Base-by-base conservation (phyloP, 2,888 invertebrate genomes). In the Oegoconia quadripuncta region DNA sequence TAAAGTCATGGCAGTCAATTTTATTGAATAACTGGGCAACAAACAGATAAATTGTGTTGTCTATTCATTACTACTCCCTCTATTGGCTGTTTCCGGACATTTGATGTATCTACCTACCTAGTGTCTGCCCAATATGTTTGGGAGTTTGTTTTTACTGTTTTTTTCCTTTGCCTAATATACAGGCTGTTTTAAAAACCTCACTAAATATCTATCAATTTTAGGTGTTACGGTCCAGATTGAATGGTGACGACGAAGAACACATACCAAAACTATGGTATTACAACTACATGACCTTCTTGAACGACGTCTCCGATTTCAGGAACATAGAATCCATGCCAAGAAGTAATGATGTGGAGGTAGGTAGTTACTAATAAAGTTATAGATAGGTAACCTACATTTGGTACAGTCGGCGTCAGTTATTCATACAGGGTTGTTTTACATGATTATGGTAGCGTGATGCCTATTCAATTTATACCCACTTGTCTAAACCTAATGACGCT, bases 231-330 rank as follows among this genome's bases (percentile, higher is more conserved):
- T 18, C 36, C 1, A 37, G 32, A 20, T 8, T 36, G 16, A 18
- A 34, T n/a, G 30, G 34, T 2, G 36, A 22, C 8, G 25, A 17
- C 16, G 11, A 15, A 1, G 37, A 37, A 15, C 28, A 48, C 29
- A 14, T 14, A 17, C 42, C 41, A 1, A 8, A 12, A 4, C 28
- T 44, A 11, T 55, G 55, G 52, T 55, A 55, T 27, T 55, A 51
- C 28, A 30, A 44, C 1, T 34, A 36, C 2, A 4, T 55, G 32
- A 35, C 41, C 1, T 55, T 55, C 27, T 27, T 55, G n/a, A 41
- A 43, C 11, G 39, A 42, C 18, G 37, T 44, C 20, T 12, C 16
- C 18, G 25, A 34, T 20, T 36, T 26, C 14, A 27, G 18, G 28
- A 37, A 26, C 13, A 7, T 36, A 8, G 28, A 30, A 2, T 3